These are phyloP conservation scores for Galerucella pusilla DNA, from an alignment of 2,888 invertebrate genomes.

Conservation along the genomic window DNA sequence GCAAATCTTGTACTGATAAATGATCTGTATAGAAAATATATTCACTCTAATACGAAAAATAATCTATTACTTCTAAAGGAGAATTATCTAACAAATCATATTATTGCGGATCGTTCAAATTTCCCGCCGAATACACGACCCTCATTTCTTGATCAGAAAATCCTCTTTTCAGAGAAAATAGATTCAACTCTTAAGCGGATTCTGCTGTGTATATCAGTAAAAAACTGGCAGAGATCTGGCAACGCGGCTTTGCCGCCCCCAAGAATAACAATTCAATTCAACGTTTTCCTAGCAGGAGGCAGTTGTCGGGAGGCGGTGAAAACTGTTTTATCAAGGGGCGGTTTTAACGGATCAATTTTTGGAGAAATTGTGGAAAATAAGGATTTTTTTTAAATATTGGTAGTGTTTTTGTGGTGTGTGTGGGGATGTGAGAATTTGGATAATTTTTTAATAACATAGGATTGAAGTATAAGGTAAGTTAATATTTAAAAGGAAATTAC, in stretches of 20 bases:
- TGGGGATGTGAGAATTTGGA: conserved; percentile 13
- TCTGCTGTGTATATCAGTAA: neutral
- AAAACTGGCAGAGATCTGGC: conserved; percentile 26
- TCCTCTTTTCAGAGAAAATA: neutral
- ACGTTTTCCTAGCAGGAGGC: conserved; percentile 37
- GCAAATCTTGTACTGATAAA: no score
- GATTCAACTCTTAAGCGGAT: conserved; percentile 2
- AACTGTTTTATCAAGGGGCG: conserved; percentile 12
- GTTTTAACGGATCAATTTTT: conserved; percentile 14
- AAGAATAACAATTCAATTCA: conserved; percentile 40
- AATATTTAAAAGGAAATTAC: no score
- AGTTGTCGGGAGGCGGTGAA: conserved; percentile 41
- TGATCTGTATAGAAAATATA: no score
- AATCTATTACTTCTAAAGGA: no score
- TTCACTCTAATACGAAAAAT: no score
- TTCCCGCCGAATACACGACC: neutral
- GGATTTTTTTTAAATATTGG: no score
- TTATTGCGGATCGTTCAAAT: neutral
- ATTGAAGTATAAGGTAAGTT: no score
- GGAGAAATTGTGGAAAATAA: neutral
- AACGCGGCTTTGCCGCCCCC: conserved; percentile 43
- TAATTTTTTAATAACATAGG: neutral
- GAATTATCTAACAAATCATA: no score
- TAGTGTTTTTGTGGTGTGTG: conserved; percentile 13
- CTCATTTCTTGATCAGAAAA: neutral